Evolutionary conservation across 2,888 invertebrate species (phyloP).

Genomic region (Pycnomerus fuliginosus): DNA sequence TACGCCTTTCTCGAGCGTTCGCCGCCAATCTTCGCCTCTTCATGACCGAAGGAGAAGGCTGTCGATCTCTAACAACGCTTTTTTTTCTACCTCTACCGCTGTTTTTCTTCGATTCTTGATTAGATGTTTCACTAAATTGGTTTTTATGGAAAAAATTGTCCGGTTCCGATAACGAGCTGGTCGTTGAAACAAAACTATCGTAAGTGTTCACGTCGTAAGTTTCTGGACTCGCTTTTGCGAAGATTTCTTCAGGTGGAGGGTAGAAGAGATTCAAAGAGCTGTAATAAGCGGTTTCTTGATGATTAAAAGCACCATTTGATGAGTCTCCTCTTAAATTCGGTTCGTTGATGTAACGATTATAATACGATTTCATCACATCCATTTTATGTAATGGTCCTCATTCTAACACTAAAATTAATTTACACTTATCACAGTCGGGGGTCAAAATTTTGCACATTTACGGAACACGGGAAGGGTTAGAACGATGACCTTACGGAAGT

Average conservation of each 20-base stretch:
- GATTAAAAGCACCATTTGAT: too few species aligned
- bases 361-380: constrained; percentile 42
- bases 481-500: constrained; percentile 48
- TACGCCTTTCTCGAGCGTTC: constrained; percentile 68
- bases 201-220: constrained; percentile 45
- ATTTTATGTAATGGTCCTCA: neutral
- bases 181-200: constrained; percentile 43
- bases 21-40: constrained; percentile 66
- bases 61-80: constrained; percentile 37
- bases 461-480: constrained; percentile 22
- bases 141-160: constrained; percentile 44
- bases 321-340: constrained; percentile 4
- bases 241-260: neutral
- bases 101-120: too few species aligned
- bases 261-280: constrained; percentile 22
- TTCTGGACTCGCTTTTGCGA: constrained; percentile 19
- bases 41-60: constrained; percentile 55
- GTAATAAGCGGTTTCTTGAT: constrained; percentile 14
- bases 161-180: constrained; percentile 40
- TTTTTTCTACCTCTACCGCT: constrained; percentile 33
- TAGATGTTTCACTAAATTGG: too few species aligned
- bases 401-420: too few species aligned
- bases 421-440: too few species aligned
- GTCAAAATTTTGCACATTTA: too few species aligned
- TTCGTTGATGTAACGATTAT: constrained; percentile 33